Evolutionary conservation across 92 coral and sea anemone genomes (phyloP).

Genomic region (Bergia puertoricense): DNA sequence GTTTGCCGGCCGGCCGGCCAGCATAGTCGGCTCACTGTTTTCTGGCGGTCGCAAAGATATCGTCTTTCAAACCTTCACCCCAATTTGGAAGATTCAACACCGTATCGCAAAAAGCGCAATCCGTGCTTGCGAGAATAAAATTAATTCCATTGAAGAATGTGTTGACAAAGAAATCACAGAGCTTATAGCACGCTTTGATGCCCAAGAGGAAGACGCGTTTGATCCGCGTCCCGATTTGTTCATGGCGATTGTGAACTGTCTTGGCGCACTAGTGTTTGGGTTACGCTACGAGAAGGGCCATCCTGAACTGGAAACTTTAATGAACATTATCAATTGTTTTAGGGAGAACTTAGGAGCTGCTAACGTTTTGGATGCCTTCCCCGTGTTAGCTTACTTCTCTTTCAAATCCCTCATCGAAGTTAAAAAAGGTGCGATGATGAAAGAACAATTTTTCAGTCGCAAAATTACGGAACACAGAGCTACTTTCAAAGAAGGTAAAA

Average conservation of each 20-base stretch:
- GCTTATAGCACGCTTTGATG: conserved; percentile 49
- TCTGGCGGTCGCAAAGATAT: conserved; percentile 64
- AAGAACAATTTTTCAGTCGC: conserved; percentile 71
- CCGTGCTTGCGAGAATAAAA: conserved; percentile 48
- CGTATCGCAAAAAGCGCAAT: conserved; percentile 61
- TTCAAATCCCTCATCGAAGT: conserved; percentile 56
- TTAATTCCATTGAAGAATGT: conserved; percentile 56
- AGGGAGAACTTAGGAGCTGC: conserved; percentile 78
- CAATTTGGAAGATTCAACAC: conserved; percentile 66
- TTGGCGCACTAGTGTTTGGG: conserved; percentile 68
- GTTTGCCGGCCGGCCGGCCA: conserved; percentile 80
- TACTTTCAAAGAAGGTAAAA: conserved; percentile 45
- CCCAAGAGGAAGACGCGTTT: conserved; percentile 53
- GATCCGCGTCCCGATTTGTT: conserved; percentile 57
- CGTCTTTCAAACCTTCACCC: conserved; percentile 64
- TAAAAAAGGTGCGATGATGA: conserved; percentile 41
- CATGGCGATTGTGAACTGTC: conserved; percentile 67
- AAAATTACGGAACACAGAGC: conserved; percentile 70
- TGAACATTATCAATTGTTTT: conserved; percentile 60
- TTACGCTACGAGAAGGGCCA: conserved; percentile 59
- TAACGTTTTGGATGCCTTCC: conserved; percentile 84
- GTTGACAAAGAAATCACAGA: conserved; percentile 60
- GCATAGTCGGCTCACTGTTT: conserved; percentile 67
- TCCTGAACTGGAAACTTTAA: conserved; percentile 61
- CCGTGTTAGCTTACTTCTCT: conserved; percentile 70